Percentiles rank a stretch among this genome's conserved stretches.
Evolutionary conservation across 2,888 invertebrate genomes (phyloP).

Genomic region (Ophion ventricosus): DNA sequence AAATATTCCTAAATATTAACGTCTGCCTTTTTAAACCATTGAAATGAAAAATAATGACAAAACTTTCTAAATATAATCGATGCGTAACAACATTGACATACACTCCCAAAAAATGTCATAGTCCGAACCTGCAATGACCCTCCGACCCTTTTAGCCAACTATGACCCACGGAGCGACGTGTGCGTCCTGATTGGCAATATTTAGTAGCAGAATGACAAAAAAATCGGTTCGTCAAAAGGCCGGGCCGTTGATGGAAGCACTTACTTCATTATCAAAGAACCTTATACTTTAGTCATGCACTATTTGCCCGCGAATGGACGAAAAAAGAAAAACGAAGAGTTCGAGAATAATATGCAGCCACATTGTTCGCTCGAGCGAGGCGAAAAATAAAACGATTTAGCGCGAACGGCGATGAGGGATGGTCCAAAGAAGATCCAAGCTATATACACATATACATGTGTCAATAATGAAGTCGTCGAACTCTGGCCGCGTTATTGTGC

Average conservation of each 20-base stretch:
- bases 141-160: no score
- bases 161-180: no score
- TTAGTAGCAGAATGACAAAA: neutral
- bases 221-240: neutral
- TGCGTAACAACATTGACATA: no score
- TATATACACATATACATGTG: slow-evolving; percentile 5
- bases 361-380: slow-evolving; percentile 61
- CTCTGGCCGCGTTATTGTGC: slow-evolving; percentile 45
- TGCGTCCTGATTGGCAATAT: no score
- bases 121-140: no score
- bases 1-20: no score
- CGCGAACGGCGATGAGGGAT: slow-evolving; percentile 23
- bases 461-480: slow-evolving; percentile 66
- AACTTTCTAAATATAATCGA: no score
- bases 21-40: no score
- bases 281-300: slow-evolving; percentile 47
- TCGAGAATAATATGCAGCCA: slow-evolving; percentile 33
- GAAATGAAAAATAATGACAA: no score
- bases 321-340: slow-evolving; percentile 20
- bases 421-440: slow-evolving; percentile 37
- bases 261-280: neutral
- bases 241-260: neutral
- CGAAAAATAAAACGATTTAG: slow-evolving; percentile 60
- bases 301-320: slow-evolving; percentile 29
- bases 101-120: no score